Percentiles rank a stretch among this genome's conserved stretches.
phyloP scores from a whole-genome alignment of 1,140 invertebrate genomes.

The Solen grandis region DNA sequence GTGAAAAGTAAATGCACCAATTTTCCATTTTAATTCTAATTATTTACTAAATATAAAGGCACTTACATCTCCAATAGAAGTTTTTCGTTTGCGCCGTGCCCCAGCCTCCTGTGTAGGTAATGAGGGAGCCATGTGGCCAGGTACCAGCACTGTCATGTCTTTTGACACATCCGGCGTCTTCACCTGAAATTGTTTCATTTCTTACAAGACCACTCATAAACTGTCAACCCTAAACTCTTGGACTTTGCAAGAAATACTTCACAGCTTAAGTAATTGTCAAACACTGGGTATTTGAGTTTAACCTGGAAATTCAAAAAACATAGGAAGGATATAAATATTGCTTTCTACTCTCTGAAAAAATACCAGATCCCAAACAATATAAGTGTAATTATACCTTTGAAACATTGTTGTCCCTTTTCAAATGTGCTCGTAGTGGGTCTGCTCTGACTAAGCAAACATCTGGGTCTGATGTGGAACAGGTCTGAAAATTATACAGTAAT shows the following conservation, averaged over 20 bases:
- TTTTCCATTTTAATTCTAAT: too few species aligned
- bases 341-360: too few species aligned
- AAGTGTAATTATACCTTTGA: too few species aligned
- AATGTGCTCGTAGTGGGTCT: constrained; percentile 55
- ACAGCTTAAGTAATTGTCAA: too few species aligned
- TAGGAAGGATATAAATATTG: not conserved
- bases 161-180: constrained; percentile 72
- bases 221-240: too few species aligned
- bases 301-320: constrained; percentile 7
- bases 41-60: too few species aligned
- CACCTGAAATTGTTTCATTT: constrained; percentile 59
- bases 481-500: constrained; percentile 47
- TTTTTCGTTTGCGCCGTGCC: constrained; percentile 59
- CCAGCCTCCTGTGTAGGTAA: constrained; percentile 59
- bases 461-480: constrained; percentile 58
- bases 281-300: too few species aligned
- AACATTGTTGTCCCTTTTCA: constrained; percentile 53
- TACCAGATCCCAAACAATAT: too few species aligned
- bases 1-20: too few species aligned
- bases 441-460: constrained; percentile 69
- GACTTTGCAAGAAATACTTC: too few species aligned
- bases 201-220: not conserved
- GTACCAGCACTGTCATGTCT: constrained; percentile 73
- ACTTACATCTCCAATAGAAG: constrained; percentile 69
- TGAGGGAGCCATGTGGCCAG: constrained; percentile 69